Conservation (phyloP, 2,888 invertebrate species). For the Pharmacophagus antenor region DNA sequence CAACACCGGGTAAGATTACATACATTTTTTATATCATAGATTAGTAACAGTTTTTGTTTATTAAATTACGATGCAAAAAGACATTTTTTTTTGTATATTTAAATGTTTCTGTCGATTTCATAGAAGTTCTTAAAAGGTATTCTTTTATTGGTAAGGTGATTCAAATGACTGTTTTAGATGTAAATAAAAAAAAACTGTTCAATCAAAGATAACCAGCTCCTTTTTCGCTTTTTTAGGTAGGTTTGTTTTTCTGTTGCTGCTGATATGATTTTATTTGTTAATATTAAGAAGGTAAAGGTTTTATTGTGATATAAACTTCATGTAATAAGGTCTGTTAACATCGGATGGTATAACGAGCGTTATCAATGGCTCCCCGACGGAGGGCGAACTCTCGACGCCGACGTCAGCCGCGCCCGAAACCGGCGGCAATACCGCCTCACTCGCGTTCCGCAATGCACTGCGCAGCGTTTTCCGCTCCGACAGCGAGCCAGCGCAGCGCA, state of each 20-base stretch:
- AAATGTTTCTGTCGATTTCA: no score
- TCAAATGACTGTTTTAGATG: no score
- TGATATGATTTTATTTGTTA: not conserved
- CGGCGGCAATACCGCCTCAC: conserved; percentile 53
- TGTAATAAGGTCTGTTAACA: conserved; percentile 28
- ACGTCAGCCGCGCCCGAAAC: conserved; percentile 65
- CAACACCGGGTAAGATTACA: conserved; percentile 59
- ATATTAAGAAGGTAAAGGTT: not conserved
- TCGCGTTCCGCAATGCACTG: conserved; percentile 67
- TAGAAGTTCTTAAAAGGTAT: no score
- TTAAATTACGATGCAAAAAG: no score
- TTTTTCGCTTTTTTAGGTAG: no score
- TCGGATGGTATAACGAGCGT: conserved; percentile 47
- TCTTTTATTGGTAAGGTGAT: no score
- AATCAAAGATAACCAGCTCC: no score
- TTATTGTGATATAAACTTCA: not conserved
- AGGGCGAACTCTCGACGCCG: conserved; percentile 69
- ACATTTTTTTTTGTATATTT: no score
- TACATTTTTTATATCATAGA: no score
- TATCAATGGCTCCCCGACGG: conserved; percentile 60
- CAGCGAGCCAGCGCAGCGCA: conserved; percentile 49
- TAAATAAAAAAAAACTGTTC: no score
- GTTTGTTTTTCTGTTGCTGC: no score
- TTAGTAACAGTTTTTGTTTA: no score
- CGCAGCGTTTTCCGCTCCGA: conserved; percentile 67